A percentile compares a stretch with the other conserved stretches of the same genome.
Evolutionary conservation across 1,140 invertebrate genomes (phyloP).

Genomic region (Tetragnatha versicolor): DNA sequence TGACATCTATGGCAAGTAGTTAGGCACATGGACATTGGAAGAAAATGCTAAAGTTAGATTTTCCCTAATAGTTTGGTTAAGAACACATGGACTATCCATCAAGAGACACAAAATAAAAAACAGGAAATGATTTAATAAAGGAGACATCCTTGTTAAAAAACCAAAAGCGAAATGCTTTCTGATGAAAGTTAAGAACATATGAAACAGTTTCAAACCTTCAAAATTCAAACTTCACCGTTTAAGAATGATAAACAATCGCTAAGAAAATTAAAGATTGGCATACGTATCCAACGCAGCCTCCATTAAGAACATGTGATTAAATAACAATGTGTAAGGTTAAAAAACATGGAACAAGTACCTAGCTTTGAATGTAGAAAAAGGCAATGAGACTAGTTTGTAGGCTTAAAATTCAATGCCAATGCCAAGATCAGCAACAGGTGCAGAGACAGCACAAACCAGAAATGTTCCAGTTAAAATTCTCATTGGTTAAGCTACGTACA

Average conservation of each 20-base stretch:
- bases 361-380: conserved; percentile 53
- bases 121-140: conserved; percentile 3
- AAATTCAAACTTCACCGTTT: conserved; percentile 17
- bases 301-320: conserved; percentile 55
- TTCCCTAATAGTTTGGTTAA: conserved; percentile 29
- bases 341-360: conserved; percentile 50
- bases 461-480: conserved; percentile 54
- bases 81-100: conserved; percentile 39
- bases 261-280: conserved; percentile 50
- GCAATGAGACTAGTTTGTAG: conserved; percentile 48
- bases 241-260: conserved; percentile 30
- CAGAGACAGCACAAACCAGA: conserved; percentile 52
- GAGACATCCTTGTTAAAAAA: conserved; percentile 38
- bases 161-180: conserved; percentile 36
- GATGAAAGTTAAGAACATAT: conserved; percentile 49
- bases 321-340: conserved; percentile 53
- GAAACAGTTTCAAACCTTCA: conserved; percentile 48
- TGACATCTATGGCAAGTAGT: conserved; percentile 54
- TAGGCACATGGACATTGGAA: conserved; percentile 55
- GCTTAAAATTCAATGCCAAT: conserved; percentile 48
- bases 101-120: conserved; percentile 24
- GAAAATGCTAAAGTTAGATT: conserved; percentile 44
- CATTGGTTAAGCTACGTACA: conserved; percentile 44
- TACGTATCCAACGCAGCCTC: conserved; percentile 38
- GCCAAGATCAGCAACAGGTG: conserved; percentile 47